Percentiles rank a stretch among this genome's conserved stretches.
phyloP scores from a whole-genome alignment of 2,888 invertebrate species.

The Cyclophora punctaria region DNA sequence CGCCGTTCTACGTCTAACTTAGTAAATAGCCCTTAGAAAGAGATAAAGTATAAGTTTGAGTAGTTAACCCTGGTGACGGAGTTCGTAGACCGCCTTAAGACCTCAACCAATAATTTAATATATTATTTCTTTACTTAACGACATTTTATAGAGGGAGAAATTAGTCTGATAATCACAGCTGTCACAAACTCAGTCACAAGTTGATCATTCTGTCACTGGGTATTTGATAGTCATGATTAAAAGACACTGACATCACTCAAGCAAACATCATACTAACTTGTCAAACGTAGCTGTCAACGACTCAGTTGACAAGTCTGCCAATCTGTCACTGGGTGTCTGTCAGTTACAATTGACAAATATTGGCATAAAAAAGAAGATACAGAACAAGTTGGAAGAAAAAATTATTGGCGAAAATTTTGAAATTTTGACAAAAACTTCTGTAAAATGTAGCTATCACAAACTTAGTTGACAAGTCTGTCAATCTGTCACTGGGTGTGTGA shows the following conservation, averaged over 20 bases:
- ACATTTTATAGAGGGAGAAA: neutral
- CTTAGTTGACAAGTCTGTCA: conserved; percentile 7
- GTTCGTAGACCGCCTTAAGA: too few species aligned
- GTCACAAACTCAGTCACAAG: conserved; percentile 16
- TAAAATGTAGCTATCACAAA: conserved; percentile 4
- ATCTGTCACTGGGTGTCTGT: conserved; percentile 5
- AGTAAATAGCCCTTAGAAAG: too few species aligned
- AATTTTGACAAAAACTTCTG: neutral
- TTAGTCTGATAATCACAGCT: conserved; percentile 2
- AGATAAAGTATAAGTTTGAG: too few species aligned
- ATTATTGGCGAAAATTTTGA: neutral
- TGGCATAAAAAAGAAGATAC: neutral
- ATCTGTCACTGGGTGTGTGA: conserved; percentile 8
- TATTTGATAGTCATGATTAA: conserved; percentile 4
- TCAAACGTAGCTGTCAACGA: neutral
- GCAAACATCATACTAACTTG: neutral
- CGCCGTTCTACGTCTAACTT: neutral
- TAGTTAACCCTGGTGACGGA: too few species aligned
- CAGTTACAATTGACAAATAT: neutral
- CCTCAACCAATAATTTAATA: conserved; percentile 1
- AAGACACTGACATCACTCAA: conserved; percentile 1
- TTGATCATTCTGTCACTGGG: conserved; percentile 12
- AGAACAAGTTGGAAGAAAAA: neutral
- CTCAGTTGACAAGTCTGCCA: neutral
- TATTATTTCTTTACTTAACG: neutral